These are phyloP conservation scores for Loxodonta africana DNA, from an alignment of 2,113 vertebrate species.

Conservation along the genomic window DNA sequence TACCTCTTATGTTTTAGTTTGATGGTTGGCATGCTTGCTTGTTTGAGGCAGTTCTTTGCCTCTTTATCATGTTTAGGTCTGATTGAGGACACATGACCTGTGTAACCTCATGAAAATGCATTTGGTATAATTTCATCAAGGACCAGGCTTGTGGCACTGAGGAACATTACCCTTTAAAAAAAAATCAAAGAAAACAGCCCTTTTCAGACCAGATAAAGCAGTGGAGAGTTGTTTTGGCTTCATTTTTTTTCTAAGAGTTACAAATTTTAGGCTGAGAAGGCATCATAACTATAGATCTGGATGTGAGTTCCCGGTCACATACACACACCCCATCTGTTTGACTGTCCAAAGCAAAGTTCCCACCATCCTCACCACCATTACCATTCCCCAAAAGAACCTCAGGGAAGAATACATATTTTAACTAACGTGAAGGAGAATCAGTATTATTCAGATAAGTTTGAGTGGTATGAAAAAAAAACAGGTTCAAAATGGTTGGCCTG, in stretches of 20 bases:
- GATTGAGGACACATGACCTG: background rate
- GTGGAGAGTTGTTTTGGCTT: background rate
- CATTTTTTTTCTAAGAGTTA: background rate
- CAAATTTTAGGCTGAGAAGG: background rate
- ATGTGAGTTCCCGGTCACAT: background rate
- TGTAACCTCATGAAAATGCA: background rate
- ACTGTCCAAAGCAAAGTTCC: background rate
- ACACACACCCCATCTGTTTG: accelerated
- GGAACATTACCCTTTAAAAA: constrained; percentile 10
- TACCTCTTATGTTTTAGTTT: background rate
- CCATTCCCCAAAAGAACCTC: background rate
- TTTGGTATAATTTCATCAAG: background rate
- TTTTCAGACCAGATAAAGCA: background rate
- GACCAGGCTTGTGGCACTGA: background rate
- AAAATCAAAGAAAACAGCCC: background rate
- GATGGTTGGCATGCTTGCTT: accelerated
- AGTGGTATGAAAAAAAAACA: background rate
- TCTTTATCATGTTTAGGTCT: background rate
- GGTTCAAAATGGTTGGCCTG: background rate
- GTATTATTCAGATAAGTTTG: background rate
- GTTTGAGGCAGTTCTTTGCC: background rate
- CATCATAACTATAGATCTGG: background rate
- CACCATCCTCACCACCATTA: background rate
- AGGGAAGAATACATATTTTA: background rate
- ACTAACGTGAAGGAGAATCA: background rate